Percentiles rank a stretch among this genome's conserved stretches.
phyloP scores from a whole-genome alignment of 2,888 invertebrate species.

The Dilophus febrilis region DNA sequence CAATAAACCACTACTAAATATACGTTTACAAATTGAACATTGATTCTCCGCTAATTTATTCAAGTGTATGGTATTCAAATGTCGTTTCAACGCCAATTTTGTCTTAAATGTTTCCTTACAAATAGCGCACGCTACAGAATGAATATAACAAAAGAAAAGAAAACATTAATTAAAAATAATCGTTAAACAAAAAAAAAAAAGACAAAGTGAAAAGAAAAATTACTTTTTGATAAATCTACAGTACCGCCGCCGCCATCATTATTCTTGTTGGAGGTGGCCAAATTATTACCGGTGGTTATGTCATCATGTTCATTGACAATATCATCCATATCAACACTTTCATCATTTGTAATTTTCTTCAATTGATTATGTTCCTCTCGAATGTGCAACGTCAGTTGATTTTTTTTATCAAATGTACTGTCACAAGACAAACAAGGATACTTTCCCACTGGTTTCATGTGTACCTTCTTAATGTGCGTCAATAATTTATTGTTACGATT shows the following conservation, averaged over 20 bases:
- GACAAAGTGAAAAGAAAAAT: no score
- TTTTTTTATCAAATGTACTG: not conserved
- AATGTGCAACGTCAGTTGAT: not conserved
- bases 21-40: not conserved
- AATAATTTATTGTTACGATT: slow-evolving; percentile 32
- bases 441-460: not conserved
- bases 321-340: no score
- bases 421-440: not conserved
- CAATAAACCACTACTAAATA: not conserved
- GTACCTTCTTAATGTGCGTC: slow-evolving; percentile 8
- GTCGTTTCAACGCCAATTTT: slow-evolving; percentile 43
- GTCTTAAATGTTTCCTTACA: slow-evolving; percentile 42
- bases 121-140: slow-evolving; percentile 27
- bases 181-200: no score
- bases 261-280: no score
- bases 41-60: slow-evolving; percentile 33
- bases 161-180: not conserved
- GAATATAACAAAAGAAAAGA: not conserved
- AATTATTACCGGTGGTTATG: no score
- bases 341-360: no score
- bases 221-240: no score
- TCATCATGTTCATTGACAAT: no score
- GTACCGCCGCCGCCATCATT: no score
- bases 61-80: slow-evolving; percentile 27
- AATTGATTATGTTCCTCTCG: no score